phyloP scores from a whole-genome alignment of 2,113 vertebrate species.

The Sander vitreus region DNA sequence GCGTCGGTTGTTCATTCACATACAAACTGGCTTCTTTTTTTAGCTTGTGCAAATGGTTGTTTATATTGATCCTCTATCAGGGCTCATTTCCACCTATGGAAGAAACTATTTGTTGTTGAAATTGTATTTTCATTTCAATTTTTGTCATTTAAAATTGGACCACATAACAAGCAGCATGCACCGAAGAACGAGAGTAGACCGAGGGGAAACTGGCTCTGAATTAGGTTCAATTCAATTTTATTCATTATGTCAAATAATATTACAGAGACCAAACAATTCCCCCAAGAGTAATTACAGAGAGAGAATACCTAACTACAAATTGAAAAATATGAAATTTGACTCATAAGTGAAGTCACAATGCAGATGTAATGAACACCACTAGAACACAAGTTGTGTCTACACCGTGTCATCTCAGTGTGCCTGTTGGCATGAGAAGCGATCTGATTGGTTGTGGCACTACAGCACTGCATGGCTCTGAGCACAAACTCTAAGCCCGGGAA shows the following conservation, averaged over 20 bases:
- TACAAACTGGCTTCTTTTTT: not conserved
- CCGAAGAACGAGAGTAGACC: too few relatives aligned
- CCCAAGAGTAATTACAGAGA: too few relatives aligned
- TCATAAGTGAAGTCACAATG: not conserved
- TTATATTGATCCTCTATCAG: not conserved
- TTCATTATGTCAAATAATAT: too few relatives aligned
- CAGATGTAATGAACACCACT: not conserved
- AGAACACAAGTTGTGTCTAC: not conserved
- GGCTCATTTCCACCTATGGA: not conserved
- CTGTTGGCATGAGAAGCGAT: slow-evolving; percentile 10
- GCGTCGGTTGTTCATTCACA: not conserved
- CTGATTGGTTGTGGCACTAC: slow-evolving; percentile 1
- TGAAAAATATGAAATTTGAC: too few relatives aligned
- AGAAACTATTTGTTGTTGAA: not conserved
- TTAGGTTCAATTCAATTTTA: too few relatives aligned
- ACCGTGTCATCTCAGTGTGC: not conserved
- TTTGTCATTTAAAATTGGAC: too few relatives aligned
- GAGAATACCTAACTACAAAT: too few relatives aligned
- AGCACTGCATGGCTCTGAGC: slow-evolving; percentile 23
- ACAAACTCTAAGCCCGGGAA: not conserved
- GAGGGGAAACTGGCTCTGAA: too few relatives aligned
- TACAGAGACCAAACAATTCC: too few relatives aligned
- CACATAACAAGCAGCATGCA: too few relatives aligned
- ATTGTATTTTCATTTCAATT: too few relatives aligned
- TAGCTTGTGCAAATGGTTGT: not conserved